phyloP scores from a whole-genome alignment of 2,888 invertebrate species.

The Megalurothrips usitatus region DNA sequence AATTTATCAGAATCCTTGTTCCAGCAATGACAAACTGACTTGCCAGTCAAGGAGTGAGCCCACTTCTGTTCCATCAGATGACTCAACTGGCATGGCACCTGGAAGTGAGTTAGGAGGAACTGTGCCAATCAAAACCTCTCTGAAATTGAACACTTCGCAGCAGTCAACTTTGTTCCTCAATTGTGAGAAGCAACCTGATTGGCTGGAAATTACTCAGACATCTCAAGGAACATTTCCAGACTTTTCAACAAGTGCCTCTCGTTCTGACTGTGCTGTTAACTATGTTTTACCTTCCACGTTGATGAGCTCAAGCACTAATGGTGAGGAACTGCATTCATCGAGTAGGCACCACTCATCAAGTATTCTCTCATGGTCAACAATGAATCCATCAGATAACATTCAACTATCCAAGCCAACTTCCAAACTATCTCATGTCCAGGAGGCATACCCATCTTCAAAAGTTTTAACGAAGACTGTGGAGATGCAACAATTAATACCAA shows the following conservation, averaged over 20 bases:
- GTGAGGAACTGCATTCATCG: not conserved
- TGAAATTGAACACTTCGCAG: not conserved
- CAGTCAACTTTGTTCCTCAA: not conserved
- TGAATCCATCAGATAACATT: not conserved
- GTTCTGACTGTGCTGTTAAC: constrained; percentile 6
- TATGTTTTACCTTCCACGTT: not conserved
- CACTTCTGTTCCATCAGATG: not conserved
- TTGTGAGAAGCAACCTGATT: not conserved
- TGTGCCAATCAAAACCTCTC: not conserved
- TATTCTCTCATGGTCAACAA: constrained; percentile 12
- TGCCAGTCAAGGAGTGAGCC: not conserved
- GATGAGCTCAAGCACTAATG: not conserved
- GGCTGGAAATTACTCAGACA: not conserved
- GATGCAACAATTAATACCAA: not conserved
- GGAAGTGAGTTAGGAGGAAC: not conserved
- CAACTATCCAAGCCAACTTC: not conserved
- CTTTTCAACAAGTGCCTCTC: not conserved
- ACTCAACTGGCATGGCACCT: not conserved
- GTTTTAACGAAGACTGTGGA: not conserved
- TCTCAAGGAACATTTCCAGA: not conserved
- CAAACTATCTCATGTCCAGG: not conserved
- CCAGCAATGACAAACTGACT: not conserved
- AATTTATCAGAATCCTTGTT: not conserved
- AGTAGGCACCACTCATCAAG: not conserved
- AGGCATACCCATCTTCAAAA: not conserved